phyloP scores from a whole-genome alignment of 2,888 invertebrate genomes.

The Ferrisia virgata region DNA sequence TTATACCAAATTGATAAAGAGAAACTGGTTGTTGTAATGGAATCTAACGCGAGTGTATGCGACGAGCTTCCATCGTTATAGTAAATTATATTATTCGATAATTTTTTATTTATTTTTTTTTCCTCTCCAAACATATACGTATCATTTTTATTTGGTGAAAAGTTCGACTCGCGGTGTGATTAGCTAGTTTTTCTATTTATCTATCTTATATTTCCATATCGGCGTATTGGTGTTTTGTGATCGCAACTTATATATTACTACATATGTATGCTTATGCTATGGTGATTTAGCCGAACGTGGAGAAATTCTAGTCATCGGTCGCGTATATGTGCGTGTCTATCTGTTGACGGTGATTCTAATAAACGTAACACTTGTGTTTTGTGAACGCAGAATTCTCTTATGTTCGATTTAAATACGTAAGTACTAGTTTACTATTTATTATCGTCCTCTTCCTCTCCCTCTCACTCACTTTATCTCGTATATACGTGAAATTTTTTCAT shows the following conservation, averaged over 20 bases:
- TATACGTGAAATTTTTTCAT: neutral
- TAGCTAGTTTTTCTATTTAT: too few species aligned
- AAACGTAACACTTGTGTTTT: neutral
- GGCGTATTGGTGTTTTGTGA: neutral
- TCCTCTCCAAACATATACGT: too few species aligned
- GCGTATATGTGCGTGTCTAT: neutral
- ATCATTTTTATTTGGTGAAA: too few species aligned
- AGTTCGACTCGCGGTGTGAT: too few species aligned
- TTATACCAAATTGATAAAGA: slow-evolving; percentile 10
- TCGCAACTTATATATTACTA: neutral
- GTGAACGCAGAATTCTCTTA: slow-evolving; percentile 12
- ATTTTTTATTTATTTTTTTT: too few species aligned
- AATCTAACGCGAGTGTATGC: neutral
- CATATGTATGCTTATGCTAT: neutral
- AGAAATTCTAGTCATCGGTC: neutral
- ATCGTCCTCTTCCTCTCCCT: neutral
- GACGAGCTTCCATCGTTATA: neutral
- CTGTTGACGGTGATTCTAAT: neutral
- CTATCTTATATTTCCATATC: too few species aligned
- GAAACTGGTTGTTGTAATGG: slow-evolving; percentile 17
- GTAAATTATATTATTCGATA: neutral
- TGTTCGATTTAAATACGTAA: slow-evolving; percentile 20
- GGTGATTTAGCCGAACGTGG: neutral
- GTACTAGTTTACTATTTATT: neutral
- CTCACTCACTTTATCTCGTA: neutral